A percentile compares a stretch with the other conserved stretches of the same genome.
phyloP scores from a whole-genome alignment of 2,888 invertebrate genomes.

The Agrypnus murinus region DNA sequence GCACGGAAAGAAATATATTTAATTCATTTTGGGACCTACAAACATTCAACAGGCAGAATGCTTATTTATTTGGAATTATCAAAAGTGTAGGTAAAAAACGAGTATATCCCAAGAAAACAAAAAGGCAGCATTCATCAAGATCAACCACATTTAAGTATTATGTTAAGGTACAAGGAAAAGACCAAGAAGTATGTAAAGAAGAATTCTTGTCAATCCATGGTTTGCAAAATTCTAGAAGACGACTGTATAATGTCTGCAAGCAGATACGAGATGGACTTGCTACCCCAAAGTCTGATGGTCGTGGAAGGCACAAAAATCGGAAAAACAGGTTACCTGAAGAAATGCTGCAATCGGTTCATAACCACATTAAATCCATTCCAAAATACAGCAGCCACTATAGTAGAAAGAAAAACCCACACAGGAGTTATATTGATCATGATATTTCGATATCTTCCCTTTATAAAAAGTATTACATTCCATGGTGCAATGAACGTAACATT shows the following conservation, averaged over 20 bases:
- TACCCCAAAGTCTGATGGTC: conserved; percentile 37
- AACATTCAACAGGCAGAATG: conserved; percentile 42
- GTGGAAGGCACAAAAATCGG: conserved; percentile 48
- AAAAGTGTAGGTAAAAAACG: conserved; percentile 27
- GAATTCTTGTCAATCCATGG: conserved; percentile 26
- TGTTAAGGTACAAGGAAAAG: conserved; percentile 23
- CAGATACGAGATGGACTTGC: conserved; percentile 10
- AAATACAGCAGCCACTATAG: conserved; percentile 40
- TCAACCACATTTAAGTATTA: conserved; percentile 14
- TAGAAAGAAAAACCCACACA: conserved; percentile 16
- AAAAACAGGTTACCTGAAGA: conserved; percentile 42
- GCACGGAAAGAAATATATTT: conserved; percentile 39
- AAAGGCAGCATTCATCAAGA: conserved; percentile 11
- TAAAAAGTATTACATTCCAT: conserved; percentile 47
- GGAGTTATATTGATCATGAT: conserved; percentile 46
- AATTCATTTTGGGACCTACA: conserved; percentile 45
- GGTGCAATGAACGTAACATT: conserved; percentile 45
- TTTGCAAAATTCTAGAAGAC: conserved; percentile 12
- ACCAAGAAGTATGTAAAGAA: conserved; percentile 23
- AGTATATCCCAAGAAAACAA: conserved; percentile 10
- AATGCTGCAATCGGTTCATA: conserved; percentile 36
- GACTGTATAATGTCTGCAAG: background rate
- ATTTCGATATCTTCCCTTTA: conserved; percentile 48
- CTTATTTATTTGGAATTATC: conserved; percentile 37
- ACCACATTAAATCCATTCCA: conserved; percentile 23